Evolutionary conservation across 2,888 invertebrate genomes (phyloP).

Genomic region (Epiblema foenella): DNA sequence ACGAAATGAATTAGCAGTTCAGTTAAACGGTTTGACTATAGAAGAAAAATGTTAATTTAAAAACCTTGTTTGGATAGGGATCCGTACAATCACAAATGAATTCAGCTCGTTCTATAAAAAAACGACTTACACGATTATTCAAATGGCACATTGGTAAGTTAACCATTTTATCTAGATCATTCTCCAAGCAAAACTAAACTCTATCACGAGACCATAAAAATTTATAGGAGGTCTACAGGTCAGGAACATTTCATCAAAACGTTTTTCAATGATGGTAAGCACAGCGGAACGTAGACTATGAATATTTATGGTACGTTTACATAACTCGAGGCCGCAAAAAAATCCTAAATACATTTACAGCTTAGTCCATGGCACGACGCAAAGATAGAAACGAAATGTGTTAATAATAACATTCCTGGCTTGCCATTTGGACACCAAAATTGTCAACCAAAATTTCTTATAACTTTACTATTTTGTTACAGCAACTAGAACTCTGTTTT

Average conservation of each 20-base stretch:
- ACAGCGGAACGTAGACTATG: conserved; percentile 43
- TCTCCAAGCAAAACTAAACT: not conserved
- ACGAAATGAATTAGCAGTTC: too few relatives aligned
- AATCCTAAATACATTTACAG: conserved; percentile 47
- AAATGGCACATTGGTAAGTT: conserved; percentile 6
- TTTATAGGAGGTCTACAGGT: not conserved
- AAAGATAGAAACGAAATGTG: conserved; percentile 13
- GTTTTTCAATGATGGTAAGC: conserved; percentile 44
- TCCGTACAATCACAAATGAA: conserved; percentile 4
- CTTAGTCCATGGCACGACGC: conserved; percentile 19
- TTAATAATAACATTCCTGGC: not conserved
- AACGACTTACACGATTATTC: conserved; percentile 18
- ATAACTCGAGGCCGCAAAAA: conserved; percentile 45
- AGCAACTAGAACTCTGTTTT: too few relatives aligned
- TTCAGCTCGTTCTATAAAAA: conserved; percentile 16
- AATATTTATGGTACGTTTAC: conserved; percentile 48
- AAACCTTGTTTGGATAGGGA: not conserved
- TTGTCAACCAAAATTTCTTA: not conserved
- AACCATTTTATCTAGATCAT: not conserved
- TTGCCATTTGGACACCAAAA: not conserved
- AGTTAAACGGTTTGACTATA: too few relatives aligned
- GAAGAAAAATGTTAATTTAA: not conserved
- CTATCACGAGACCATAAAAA: not conserved
- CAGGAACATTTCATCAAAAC: conserved; percentile 35
- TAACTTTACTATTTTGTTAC: not conserved